Base-by-base conservation (phyloP, 2,888 invertebrate genomes). In the Thereva unica region DNA sequence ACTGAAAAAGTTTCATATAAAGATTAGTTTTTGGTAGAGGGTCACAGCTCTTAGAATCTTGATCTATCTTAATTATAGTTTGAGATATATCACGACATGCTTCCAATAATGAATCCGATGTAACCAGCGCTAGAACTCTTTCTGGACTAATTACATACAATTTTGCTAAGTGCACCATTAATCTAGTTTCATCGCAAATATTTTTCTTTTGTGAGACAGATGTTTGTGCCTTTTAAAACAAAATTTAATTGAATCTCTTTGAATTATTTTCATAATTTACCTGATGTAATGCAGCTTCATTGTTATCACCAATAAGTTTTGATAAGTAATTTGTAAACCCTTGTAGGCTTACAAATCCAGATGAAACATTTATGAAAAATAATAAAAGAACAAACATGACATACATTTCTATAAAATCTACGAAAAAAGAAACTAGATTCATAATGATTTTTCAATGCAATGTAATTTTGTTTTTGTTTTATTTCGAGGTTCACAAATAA, bases 91-190 rank as follows among this genome's bases (percentile, higher is more conserved):
- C 74, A 2, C 64, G 68, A 42, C 78, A 79, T 5, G 75, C 73
- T 34, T 71, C 78, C 68, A 44, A n/a, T 2, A 83, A 57, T 45
- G 82, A 77, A 5, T 80, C 77, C 42, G 78, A 73, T 0, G 83
- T 78, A 35, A 83, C 74, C 41, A 84, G 72, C 67, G 80, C 75
- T 1, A 85, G 75, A 66, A 85, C 82, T 45, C 82, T 80, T 74
- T 85, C 85, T 0, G 85, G 85, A 75, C 82, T 84, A 10, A 82
- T 81, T 4, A 83, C 79, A 74, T 84, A 82, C 54, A 84, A 75
- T 65, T 82, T 79, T 1, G 84, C 85, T 69, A 85, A 75, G 71
- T 82, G 82, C 64, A 78, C 71, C 72, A 85, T 76, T 47, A 85
- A 70, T 66, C 78, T 76, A 71, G 85, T 83, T 70, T 80, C 80